These are phyloP conservation scores for Tryphoninae sp. DNA, from an alignment of 2,888 invertebrate genomes.

Conservation along the genomic window DNA sequence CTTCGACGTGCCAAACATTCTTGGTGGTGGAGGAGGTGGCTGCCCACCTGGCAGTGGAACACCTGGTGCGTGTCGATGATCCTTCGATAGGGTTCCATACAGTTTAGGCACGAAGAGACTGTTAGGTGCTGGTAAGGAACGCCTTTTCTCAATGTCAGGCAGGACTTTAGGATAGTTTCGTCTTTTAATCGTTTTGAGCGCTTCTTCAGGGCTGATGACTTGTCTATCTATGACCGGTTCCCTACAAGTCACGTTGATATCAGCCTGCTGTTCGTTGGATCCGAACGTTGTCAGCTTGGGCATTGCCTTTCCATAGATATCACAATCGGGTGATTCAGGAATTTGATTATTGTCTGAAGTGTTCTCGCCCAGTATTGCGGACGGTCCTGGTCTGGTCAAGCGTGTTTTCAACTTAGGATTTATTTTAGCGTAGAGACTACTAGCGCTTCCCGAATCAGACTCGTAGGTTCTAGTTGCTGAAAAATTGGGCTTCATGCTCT, in stretches of 20 bases:
- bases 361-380: conserved; percentile 51
- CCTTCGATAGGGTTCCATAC: conserved; percentile 70
- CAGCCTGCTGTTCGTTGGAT: conserved; percentile 71
- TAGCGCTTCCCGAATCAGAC: conserved; percentile 78
- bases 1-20: conserved; percentile 82
- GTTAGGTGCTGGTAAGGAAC: conserved; percentile 77
- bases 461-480: conserved; percentile 74
- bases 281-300: conserved; percentile 76
- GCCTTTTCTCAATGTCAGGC: conserved; percentile 86
- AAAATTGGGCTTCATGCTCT: conserved; percentile 78
- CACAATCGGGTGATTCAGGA: conserved; percentile 65
- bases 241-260: conserved; percentile 89
- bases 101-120: conserved; percentile 72
- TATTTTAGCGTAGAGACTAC: conserved; percentile 78
- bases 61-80: conserved; percentile 68
- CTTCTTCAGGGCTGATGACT: conserved; percentile 86
- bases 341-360: conserved; percentile 45
- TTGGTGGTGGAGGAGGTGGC: conserved; percentile 87
- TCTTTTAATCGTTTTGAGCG: conserved; percentile 87
- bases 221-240: conserved; percentile 80
- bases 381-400: conserved; percentile 65
- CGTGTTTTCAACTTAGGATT: conserved; percentile 76
- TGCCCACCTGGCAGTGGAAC: conserved; percentile 59
- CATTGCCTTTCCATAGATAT: conserved; percentile 72
- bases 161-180: conserved; percentile 93